Evolutionary conservation across 2,797 vertebrate genomes (phyloP).

Genomic region (Sebastes minor): DNA sequence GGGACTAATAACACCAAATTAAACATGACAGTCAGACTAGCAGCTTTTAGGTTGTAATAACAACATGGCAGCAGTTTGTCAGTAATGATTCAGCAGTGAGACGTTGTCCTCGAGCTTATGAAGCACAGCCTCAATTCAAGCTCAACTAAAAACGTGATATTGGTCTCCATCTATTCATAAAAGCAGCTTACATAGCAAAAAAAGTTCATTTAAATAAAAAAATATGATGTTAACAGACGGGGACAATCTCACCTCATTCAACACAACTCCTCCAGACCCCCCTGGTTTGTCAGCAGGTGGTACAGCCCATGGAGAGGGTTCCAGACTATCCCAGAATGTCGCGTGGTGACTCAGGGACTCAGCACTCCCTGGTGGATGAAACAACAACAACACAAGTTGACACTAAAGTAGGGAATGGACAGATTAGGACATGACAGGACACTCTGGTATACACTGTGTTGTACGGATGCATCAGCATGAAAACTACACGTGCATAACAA

Average conservation of each 20-base stretch:
- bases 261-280: constrained; percentile 61
- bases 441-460: not conserved
- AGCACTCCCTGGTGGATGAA: constrained; percentile 60
- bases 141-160: not conserved
- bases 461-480: not conserved
- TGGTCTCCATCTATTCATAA: not conserved
- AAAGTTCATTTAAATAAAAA: not conserved
- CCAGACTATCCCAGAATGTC: constrained; percentile 70
- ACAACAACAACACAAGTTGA: constrained; percentile 31
- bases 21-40: constrained; percentile 36
- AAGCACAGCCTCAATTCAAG: not conserved
- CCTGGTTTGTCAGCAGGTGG: constrained; percentile 72
- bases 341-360: constrained; percentile 62
- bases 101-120: not conserved
- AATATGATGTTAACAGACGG: not conserved
- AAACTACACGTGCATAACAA: not conserved
- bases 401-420: not conserved
- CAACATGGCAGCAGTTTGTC: constrained; percentile 27
- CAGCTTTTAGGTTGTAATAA: constrained; percentile 37
- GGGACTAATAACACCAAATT: constrained; percentile 47
- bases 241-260: constrained; percentile 78
- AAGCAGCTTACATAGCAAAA: not conserved
- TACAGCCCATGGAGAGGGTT: constrained; percentile 76
- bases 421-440: not conserved
- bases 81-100: constrained; percentile 32